Conservation (phyloP, 2,113 vertebrate species). For the Neolamprologus fasciatus region DNA sequence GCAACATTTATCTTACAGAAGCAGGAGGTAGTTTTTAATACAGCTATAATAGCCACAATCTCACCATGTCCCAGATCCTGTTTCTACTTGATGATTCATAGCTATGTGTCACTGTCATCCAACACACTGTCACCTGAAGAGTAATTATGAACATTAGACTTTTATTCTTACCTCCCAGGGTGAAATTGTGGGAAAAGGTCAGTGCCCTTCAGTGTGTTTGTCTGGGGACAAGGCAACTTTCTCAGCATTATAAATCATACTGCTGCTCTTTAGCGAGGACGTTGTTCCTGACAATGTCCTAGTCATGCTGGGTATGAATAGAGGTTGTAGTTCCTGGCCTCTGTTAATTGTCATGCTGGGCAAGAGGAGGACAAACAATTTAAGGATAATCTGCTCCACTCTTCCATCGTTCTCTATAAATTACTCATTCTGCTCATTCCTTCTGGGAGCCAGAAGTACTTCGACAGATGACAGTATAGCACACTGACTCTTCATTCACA, state of each 20-base stretch:
- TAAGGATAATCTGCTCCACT: slow-evolving; percentile 35
- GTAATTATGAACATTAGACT: not conserved
- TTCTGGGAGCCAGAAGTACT: not conserved
- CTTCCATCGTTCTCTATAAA: slow-evolving; percentile 21
- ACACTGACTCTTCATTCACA: not conserved
- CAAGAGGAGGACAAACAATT: slow-evolving; percentile 54
- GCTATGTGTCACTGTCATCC: not conserved
- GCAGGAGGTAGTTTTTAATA: not conserved
- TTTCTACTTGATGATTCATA: not conserved
- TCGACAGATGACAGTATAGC: not conserved
- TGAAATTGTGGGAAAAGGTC: slow-evolving; percentile 50
- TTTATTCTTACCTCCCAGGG: not conserved
- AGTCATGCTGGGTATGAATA: slow-evolving; percentile 60
- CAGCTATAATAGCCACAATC: not conserved
- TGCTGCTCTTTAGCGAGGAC: slow-evolving; percentile 28
- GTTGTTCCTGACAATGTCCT: slow-evolving; percentile 41
- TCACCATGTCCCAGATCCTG: not conserved
- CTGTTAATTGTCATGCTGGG: slow-evolving; percentile 46
- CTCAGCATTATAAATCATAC: slow-evolving; percentile 40
- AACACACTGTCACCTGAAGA: not conserved
- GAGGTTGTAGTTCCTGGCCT: slow-evolving; percentile 22
- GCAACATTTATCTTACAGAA: not conserved
- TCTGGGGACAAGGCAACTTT: slow-evolving; percentile 26
- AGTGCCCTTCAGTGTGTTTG: not conserved
- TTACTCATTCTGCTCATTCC: slow-evolving; percentile 36